These are phyloP conservation scores for Tapirus terrestris DNA, from an alignment of 2,113 vertebrate species.

Conservation along the genomic window DNA sequence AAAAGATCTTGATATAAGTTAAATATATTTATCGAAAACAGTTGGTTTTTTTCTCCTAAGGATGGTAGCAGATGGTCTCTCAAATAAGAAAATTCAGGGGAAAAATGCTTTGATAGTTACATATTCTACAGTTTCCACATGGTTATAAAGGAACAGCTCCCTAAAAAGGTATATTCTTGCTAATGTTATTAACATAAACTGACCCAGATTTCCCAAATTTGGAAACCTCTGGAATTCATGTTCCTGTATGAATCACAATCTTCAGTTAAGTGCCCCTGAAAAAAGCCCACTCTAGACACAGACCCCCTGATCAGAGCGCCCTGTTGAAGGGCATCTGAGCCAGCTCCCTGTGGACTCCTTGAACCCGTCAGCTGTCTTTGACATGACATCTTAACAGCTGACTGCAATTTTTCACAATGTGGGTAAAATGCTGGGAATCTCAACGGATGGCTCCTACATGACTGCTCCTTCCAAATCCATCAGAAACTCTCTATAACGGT, in stretches of 20 bases:
- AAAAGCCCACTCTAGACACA: not conserved
- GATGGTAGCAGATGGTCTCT: not conserved
- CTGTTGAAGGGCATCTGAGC: not conserved
- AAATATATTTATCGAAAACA: not conserved
- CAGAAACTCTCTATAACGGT: not conserved
- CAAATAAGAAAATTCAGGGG: not conserved
- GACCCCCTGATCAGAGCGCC: not conserved
- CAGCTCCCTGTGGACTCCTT: not conserved
- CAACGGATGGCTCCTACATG: not conserved
- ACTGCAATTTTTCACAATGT: not conserved
- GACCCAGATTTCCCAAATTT: not conserved
- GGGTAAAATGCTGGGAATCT: not conserved
- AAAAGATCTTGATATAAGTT: not conserved
- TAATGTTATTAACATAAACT: not conserved
- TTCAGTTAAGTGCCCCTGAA: not conserved
- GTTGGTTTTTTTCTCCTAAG: not conserved
- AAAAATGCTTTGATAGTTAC: not conserved
- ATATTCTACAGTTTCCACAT: slow-evolving; percentile 8
- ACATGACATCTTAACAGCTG: not conserved
- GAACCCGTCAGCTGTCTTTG: not conserved
- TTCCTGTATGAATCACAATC: not conserved
- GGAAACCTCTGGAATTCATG: not conserved
- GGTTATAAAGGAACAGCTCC: not conserved
- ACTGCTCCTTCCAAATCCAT: not conserved
- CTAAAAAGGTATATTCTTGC: not conserved